These are phyloP conservation scores for Oxytorus armatus DNA, from an alignment of 2,888 invertebrate species.

Conservation along the genomic window DNA sequence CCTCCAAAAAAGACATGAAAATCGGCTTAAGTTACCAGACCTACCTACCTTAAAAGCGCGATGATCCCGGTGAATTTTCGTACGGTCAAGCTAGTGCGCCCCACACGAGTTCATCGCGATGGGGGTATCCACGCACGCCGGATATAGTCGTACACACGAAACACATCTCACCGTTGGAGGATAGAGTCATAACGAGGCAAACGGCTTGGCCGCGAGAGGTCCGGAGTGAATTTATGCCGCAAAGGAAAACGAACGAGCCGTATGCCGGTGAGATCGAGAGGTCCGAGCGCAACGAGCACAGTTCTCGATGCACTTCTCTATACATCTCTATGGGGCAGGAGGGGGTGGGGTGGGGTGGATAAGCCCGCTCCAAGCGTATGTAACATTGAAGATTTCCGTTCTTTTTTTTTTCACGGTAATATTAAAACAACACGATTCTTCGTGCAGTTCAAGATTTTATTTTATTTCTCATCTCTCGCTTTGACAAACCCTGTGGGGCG, in stretches of 20 bases:
- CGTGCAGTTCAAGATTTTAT: no score
- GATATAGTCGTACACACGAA: conserved; percentile 12
- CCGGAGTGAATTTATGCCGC: conserved; percentile 59
- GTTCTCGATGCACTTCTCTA: neutral
- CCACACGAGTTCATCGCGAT: conserved; percentile 21
- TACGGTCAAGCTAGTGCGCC: conserved; percentile 14
- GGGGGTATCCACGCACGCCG: conserved; percentile 23
- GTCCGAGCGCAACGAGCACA: neutral
- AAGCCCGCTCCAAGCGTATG: no score
- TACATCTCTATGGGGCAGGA: neutral
- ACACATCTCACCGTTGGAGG: conserved; percentile 51
- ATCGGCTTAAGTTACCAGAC: no score
- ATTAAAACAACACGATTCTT: no score
- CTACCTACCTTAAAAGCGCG: no score
- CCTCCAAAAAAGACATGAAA: no score
- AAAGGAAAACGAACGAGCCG: no score
- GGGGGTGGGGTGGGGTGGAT: no score
- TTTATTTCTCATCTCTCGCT: no score
- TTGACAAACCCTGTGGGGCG: no score
- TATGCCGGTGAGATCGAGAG: no score
- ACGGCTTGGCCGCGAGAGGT: conserved; percentile 42
- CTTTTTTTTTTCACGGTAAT: no score
- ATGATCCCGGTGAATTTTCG: neutral
- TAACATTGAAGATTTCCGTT: neutral
- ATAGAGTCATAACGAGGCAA: conserved; percentile 67